Base-by-base conservation (phyloP, 2,888 invertebrate species). In the Spodoptera littoralis region DNA sequence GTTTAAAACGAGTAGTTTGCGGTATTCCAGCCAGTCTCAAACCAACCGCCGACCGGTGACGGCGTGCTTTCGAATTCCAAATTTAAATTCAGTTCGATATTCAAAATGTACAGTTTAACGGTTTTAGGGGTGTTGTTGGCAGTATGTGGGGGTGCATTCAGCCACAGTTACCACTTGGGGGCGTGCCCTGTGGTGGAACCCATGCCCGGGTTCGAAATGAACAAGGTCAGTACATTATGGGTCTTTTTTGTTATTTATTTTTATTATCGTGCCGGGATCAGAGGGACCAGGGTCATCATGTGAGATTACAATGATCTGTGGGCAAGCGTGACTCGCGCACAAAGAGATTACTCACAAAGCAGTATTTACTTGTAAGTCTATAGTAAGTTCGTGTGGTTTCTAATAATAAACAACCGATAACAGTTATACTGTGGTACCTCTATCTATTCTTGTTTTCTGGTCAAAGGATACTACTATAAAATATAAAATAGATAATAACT, bases 121-220 rank as follows among this genome's bases (percentile, higher is more conserved):
- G 71, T 84, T 63, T 46, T 87, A 36, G 82, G 81, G 13, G 82
- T 90, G 66, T 67, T 92, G 52, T 69, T 91, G 30, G 85, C 87
- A 49, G 42, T 90, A 42, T 85, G 88, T 64, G 91, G 89, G 13
- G 86, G 89, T 53, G 92, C 81, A 0, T 64, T 86, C 6, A 93
- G 95, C 5, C 97, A 97, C 84, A 95, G 96, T 0, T 97, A 97
- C 86, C 97, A 97, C 80, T 90, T 97, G 73, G 97, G 97, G 13
- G 92, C 93, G 12, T 98, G 97, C 82, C 97, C 97, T 0, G 85
- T 95, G 9, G 97, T 97, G 2, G 97, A 97, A 76, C 97, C 97
- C 0, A 95, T 96, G 95, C 90, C 95, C 0, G 96, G 96, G 59
- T 98, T 98, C 85, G 95, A 97, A 65, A 97, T 97, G 96, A 96